Evolutionary conservation across 2,888 invertebrate species (phyloP).

Genomic region (Orthonevra nobilis): DNA sequence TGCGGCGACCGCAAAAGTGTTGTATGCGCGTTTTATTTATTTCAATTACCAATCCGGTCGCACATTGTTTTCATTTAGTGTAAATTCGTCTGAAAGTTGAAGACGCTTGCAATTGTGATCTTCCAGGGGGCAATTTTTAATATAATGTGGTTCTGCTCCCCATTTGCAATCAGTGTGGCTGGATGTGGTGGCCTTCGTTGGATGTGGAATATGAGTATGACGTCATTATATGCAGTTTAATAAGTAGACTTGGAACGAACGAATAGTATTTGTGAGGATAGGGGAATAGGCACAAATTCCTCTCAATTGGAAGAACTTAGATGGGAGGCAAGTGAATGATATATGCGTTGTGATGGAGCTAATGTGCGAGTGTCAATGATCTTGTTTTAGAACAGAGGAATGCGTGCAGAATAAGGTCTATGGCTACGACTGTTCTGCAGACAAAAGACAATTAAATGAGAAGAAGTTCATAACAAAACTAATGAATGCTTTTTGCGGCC

Average conservation of each 20-base stretch:
- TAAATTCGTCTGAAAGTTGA: neutral
- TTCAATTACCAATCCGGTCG: slow-evolving; percentile 1
- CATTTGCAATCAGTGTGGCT: slow-evolving; percentile 28
- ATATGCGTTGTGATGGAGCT: slow-evolving; percentile 5
- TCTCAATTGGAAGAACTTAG: slow-evolving; percentile 31
- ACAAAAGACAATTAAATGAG: too few relatives aligned
- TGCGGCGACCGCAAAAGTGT: neutral
- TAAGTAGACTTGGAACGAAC: slow-evolving; percentile 15
- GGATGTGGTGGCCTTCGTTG: slow-evolving; percentile 43
- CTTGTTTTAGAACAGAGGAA: slow-evolving; percentile 19
- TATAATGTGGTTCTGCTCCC: neutral
- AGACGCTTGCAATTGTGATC: slow-evolving; percentile 24
- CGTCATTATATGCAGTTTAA: slow-evolving; percentile 42
- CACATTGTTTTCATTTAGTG: neutral
- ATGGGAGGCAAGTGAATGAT: slow-evolving; percentile 15
- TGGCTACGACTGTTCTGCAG: too few relatives aligned
- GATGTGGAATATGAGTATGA: slow-evolving; percentile 21
- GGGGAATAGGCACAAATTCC: slow-evolving; percentile 31
- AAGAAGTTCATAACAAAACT: too few relatives aligned
- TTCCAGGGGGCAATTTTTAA: slow-evolving; percentile 34
- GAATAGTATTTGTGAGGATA: too few relatives aligned
- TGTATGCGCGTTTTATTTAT: slow-evolving; percentile 5
- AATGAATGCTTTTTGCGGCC: too few relatives aligned
- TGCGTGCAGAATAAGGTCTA: neutral
- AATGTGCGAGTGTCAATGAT: slow-evolving; percentile 38